Base-by-base conservation (phyloP, 2,888 invertebrate species). In the Megalurothrips usitatus region DNA sequence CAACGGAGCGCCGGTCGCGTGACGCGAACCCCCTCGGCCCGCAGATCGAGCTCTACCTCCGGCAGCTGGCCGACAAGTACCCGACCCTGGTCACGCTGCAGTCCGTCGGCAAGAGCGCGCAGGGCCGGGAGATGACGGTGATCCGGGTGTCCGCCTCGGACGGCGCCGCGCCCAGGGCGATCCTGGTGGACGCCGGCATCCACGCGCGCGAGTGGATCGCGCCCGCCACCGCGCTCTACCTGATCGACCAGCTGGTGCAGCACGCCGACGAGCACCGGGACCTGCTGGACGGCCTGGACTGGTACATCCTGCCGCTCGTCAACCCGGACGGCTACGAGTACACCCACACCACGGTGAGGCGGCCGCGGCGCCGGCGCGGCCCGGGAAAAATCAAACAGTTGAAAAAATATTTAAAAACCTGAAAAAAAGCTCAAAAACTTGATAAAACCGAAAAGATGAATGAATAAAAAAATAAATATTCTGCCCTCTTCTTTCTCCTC, bases 201-300 rank as follows among this genome's bases (percentile, higher is more conserved):
- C 96, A 96, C 85, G 94, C 95, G 0, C 90, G 97, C 26, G 97
- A 98, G 88, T 98, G 95, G 95, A 94, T 95, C 84, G 93, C 93
- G 79, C 92, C 93, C 0, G 93, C 95, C 0, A 90, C 92, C 0
- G 94, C 94, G 9, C 93, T 94, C 0, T 95, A 91, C 86, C 88
- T 94, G 63, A 91, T 94, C 26, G 90, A 94, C 85, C 89, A 91
- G 81, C 87, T 95, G 80, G 91, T 92, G 3, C 91, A 92, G 83
- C 92, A 91, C 84, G 93, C 91, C 86, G 90, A 93, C n/a, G 43
- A 79, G 6, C 93, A 92, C 85, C 91, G 94, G 81, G 89, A 94
- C 82, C 93, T 94, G 0, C 88, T 92, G 34, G 87, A 91, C 28
- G 94, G 94, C 85, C 87, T 87, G 79, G 87, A 88, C 83, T 89